A percentile compares a stretch with the other conserved stretches of the same genome.
phyloP scores from a whole-genome alignment of 2,113 vertebrate genomes.

The Gallinago media region DNA sequence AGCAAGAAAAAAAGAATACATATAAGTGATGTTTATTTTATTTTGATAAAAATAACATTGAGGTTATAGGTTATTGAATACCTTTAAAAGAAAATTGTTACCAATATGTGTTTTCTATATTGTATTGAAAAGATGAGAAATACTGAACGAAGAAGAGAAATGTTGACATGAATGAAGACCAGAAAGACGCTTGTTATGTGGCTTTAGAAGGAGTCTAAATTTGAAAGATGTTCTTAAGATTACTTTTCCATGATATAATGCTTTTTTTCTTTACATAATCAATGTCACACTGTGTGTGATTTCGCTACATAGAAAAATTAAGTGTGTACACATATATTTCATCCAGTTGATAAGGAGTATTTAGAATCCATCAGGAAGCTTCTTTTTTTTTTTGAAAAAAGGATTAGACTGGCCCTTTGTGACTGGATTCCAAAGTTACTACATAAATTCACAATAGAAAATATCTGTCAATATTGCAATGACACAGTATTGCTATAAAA shows the following conservation, averaged over 20 bases:
- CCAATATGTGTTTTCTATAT: not conserved
- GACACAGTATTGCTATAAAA: not conserved
- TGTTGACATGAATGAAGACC: not conserved
- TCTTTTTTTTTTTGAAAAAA: not conserved
- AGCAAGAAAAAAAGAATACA: not conserved
- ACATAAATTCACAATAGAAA: not conserved
- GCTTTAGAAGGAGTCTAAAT: not conserved
- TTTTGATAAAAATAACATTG: not conserved
- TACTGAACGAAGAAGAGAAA: not conserved
- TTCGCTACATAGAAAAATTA: not conserved
- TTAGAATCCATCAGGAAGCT: not conserved
- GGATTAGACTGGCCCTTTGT: not conserved
- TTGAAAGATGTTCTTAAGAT: not conserved
- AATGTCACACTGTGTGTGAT: not conserved
- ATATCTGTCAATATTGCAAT: not conserved
- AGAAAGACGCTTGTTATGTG: not conserved
- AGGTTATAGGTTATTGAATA: not conserved
- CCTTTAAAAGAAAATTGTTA: not conserved
- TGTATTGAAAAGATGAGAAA: not conserved
- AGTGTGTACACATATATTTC: fast-evolving
- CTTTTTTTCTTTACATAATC: not conserved
- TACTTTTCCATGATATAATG: not conserved
- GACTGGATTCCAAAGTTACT: not conserved
- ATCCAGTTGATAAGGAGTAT: not conserved
- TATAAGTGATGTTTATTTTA: not conserved